phyloP scores from a whole-genome alignment of 2,113 vertebrate genomes.

The Menura novaehollandiae region DNA sequence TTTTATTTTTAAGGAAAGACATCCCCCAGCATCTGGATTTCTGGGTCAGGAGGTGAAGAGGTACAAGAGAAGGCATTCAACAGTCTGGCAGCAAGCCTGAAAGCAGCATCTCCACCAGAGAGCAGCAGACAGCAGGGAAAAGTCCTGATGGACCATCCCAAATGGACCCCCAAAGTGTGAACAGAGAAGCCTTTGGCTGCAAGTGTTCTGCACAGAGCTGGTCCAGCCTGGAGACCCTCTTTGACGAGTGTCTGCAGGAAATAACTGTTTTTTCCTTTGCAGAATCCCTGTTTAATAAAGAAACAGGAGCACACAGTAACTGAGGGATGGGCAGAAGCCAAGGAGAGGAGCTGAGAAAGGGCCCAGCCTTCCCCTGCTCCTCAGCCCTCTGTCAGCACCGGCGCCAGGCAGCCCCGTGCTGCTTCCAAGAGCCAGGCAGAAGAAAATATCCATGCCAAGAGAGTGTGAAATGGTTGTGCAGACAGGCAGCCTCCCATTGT shows the following conservation, averaged over 20 bases:
- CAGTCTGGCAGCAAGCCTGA: neutral
- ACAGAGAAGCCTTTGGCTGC: accelerated
- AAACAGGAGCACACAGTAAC: neutral
- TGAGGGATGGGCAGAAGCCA: neutral
- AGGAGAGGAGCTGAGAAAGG: neutral
- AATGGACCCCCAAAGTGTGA: neutral
- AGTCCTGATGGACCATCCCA: neutral
- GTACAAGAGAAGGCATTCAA: neutral
- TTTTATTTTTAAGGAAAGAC: neutral
- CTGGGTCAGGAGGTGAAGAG: neutral
- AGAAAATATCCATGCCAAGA: neutral
- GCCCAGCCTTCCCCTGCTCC: neutral
- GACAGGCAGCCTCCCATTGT: conserved; percentile 50
- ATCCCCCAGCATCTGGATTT: neutral
- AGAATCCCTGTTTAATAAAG: neutral
- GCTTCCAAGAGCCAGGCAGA: neutral
- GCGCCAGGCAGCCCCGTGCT: neutral
- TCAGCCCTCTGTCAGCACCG: neutral
- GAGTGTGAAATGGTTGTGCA: neutral
- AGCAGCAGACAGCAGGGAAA: neutral
- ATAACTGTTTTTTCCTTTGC: neutral
- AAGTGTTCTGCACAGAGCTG: neutral
- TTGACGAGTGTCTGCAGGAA: neutral
- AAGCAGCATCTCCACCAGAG: neutral
- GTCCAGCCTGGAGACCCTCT: neutral